Percentiles rank a stretch among this genome's conserved stretches.
These are phyloP conservation scores for Drosophila orena DNA, from an alignment of 1,140 invertebrate genomes.

Conservation along the genomic window DNA sequence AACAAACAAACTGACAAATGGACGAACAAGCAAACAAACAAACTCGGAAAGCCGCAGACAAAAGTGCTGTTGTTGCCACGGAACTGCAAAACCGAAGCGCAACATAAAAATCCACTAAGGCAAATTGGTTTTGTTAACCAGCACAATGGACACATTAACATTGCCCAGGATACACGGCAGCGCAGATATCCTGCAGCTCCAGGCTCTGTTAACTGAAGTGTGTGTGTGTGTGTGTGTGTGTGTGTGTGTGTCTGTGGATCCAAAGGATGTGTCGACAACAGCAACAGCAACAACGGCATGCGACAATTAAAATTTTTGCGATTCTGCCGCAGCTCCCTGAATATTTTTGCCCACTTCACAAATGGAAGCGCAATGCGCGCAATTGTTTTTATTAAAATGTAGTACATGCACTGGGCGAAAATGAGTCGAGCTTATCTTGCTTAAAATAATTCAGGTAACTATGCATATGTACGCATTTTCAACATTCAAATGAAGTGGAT, in stretches of 20 bases:
- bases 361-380: constrained; percentile 31
- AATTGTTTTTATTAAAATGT: constrained; percentile 38
- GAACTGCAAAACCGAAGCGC: constrained; percentile 48
- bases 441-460: no score
- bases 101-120: constrained; percentile 70
- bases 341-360: constrained; percentile 11
- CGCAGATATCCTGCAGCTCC: constrained; percentile 15
- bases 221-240: constrained; percentile 1
- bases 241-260: constrained; percentile 2
- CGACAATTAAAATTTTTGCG: constrained; percentile 55
- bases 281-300: constrained; percentile 11
- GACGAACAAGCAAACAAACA: constrained; percentile 48
- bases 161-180: constrained; percentile 10
- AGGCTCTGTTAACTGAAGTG: neutral
- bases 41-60: constrained; percentile 43
- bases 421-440: neutral
- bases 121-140: constrained; percentile 72
- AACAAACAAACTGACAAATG: constrained; percentile 16
- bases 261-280: constrained; percentile 19
- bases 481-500: no score
- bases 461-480: no score
- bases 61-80: constrained; percentile 25
- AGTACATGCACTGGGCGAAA: neutral
- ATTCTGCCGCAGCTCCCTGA: constrained; percentile 22
- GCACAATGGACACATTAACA: constrained; percentile 61